Evolutionary conservation across 2,113 vertebrate species (phyloP).

Genomic region (Sinocyclocheilus anophthalmus): DNA sequence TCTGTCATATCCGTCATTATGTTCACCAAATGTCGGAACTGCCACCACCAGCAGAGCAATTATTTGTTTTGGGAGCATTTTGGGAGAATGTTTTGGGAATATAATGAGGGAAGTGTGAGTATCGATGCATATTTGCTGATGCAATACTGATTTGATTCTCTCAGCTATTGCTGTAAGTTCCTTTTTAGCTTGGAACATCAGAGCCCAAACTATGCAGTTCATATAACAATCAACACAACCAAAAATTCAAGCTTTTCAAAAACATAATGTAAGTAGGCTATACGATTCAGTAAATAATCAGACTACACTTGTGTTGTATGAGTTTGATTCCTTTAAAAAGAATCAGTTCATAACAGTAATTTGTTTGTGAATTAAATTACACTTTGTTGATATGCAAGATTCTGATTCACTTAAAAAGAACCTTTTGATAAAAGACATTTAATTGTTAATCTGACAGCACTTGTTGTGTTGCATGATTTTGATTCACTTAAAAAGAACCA

Average conservation of each 20-base stretch:
- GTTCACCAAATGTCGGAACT: constrained; percentile 30
- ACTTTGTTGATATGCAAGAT: no score
- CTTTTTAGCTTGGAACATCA: neutral
- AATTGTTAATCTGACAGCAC: no score
- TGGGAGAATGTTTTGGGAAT: neutral
- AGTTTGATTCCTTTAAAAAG: no score
- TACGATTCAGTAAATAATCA: no score
- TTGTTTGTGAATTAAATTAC: no score
- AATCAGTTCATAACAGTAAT: no score
- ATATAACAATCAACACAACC: neutral
- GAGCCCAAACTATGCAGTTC: neutral
- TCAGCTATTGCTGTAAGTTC: neutral
- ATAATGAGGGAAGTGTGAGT: neutral
- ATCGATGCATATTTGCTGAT: neutral
- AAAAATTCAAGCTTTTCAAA: neutral
- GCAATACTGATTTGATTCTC: neutral
- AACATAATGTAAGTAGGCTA: neutral
- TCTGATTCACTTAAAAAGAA: no score
- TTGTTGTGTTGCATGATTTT: no score
- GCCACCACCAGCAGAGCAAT: constrained; percentile 20
- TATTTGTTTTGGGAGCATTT: constrained; percentile 9
- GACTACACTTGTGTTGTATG: no score
- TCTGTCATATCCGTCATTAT: constrained; percentile 3
- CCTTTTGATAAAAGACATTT: no score
- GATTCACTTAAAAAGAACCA: no score